Base-by-base conservation (phyloP, 2,888 invertebrate species). In the Drosophila nigritarsus region DNA sequence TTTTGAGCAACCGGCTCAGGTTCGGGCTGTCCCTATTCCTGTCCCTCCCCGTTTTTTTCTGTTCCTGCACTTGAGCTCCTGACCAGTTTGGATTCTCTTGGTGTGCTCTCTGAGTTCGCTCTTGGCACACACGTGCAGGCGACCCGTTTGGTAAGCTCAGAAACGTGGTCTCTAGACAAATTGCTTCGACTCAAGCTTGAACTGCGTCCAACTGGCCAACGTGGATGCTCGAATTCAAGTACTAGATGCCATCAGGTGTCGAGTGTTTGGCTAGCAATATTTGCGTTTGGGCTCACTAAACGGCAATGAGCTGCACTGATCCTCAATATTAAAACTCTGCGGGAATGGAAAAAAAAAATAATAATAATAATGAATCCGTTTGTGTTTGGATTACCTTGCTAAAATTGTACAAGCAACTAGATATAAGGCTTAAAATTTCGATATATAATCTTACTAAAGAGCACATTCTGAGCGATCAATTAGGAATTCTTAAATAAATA, bases 211-310 rank as follows among this genome's bases (percentile, higher is more conserved):
- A 75, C 75, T 74, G 62, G 62, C 71, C 76, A 59, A 54, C 69
- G 53, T 24, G 24, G 45, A 48, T 42, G 59, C 72, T 69, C 62
- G 60, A 60, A 50, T 38, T 24, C 65, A 59, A 66, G 66, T 36
- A 78, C 65, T 55, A 64, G 74, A 73, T 79, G 75, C 78, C 83
- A 80, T 86, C 91, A 91, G 91, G 92, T 91, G 91, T 91, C 91
- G 91, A 90, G 87, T 90, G 88, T 91, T 92, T 90, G 91, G 92
- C 90, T 90, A 91, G 87, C 89, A 89, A 89, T 91, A 91, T 91
- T 91, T 90, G 84, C 90, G 85, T 90, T 92, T 87, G 68, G 87
- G 73, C 77, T 65, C 77, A 77, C 63, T 63, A 56, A 80, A 80
- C 40, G 67, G 49, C 77, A 80, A 76, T 66, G 64, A 62, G 53